Evolutionary conservation across 2,113 vertebrate species (phyloP).

Genomic region (Shinisaurus crocodilurus): DNA sequence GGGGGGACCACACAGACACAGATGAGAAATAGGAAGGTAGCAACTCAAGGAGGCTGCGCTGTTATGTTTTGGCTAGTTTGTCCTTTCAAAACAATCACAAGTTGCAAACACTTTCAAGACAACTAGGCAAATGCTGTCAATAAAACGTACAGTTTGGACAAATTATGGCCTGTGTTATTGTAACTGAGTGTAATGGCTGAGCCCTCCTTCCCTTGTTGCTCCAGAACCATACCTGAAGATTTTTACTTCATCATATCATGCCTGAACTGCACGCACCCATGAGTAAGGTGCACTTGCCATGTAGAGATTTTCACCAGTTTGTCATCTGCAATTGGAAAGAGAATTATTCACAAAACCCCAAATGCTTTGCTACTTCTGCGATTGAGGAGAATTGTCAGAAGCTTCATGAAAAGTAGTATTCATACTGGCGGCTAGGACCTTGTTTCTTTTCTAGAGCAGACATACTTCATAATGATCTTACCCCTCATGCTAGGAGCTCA

Average conservation of each 20-base stretch:
- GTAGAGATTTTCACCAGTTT: conserved; percentile 72
- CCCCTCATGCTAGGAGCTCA: neutral
- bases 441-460: neutral
- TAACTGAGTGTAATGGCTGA: conserved; percentile 76
- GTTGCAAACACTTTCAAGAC: neutral
- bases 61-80: neutral
- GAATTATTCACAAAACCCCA: neutral
- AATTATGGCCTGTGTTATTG: neutral
- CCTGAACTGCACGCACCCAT: conserved; percentile 48
- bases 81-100: too few relatives aligned
- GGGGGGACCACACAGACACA: neutral
- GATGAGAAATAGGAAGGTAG: neutral
- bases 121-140: neutral
- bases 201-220: fast-evolving
- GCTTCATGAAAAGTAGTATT: neutral
- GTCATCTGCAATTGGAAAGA: conserved; percentile 63
- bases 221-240: conserved; percentile 58
- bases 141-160: neutral
- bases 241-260: conserved; percentile 65
- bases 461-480: neutral
- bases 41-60: neutral
- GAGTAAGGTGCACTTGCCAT: neutral
- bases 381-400: neutral
- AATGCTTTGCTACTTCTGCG: neutral
- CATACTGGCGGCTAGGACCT: neutral